Evolutionary conservation across 2,797 vertebrate species (phyloP).

Genomic region (Eulemur albifrons): DNA sequence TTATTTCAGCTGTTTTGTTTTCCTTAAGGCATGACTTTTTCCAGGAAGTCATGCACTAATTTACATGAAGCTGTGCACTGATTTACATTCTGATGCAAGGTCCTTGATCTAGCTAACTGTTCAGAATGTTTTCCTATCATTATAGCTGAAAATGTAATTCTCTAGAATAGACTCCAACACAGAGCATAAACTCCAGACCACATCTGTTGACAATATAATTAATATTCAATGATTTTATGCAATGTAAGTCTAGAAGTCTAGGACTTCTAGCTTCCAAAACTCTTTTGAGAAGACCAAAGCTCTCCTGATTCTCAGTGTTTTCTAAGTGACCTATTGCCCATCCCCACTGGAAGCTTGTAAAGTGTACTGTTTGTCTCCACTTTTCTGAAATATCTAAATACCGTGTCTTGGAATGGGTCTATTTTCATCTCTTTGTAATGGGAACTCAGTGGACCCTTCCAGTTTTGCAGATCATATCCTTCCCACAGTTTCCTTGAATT

Average conservation of each 20-base stretch:
- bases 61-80: neutral
- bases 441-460: neutral
- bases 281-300: neutral
- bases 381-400: neutral
- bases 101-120: neutral
- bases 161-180: neutral
- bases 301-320: neutral
- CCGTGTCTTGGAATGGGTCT: neutral
- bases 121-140: neutral
- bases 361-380: neutral
- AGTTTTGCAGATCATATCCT: neutral
- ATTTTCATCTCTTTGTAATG: neutral
- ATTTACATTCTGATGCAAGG: neutral
- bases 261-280: neutral
- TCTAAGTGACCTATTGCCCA: neutral
- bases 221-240: neutral
- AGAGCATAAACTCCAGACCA: neutral
- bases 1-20: neutral
- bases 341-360: neutral
- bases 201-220: neutral
- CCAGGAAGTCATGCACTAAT: neutral
- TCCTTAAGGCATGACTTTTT: neutral
- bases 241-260: neutral
- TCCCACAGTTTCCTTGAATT: slow-evolving; percentile 7
- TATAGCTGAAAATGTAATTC: neutral